Evolutionary conservation across 1,140 invertebrate genomes (phyloP), one percentile per base, ranked within the genome.

Genomic region (Lordiphosa collinella): DNA sequence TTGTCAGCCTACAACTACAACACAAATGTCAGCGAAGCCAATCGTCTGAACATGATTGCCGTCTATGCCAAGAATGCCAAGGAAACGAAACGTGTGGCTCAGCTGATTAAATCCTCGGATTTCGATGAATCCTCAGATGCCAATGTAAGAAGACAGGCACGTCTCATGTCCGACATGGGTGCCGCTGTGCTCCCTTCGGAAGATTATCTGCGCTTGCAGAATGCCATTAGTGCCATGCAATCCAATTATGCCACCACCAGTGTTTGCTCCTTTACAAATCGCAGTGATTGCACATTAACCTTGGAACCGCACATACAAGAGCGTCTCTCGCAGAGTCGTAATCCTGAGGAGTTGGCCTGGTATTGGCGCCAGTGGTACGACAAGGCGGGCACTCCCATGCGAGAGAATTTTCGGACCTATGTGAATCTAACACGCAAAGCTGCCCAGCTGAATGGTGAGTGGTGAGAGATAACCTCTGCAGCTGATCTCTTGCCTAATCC

Each of bases 311-410:
- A 96, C 67, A 90, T 96, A 7, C 93, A 92, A 0, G 91, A 93
- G 36, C 91, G 94, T 37, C 89, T 96, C 34, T 89, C 91, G 1
- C 90, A 89, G 13, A 94, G 93, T 56, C 90, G 91, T n/a, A 91
- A 96, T 87, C 92, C 94, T 4, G 91, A 93, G 3, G 93, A 95
- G 85, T 82, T 96, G 55, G 91, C 92, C 51, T 91, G 95, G 69
- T 88, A 92, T 6, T 98, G 96, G 96, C 89, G 91, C 9, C 90
- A 93, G 56, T 97, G 95, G 95, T 90, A 96, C 52, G 91, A 93
- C 35, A 91, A 90, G 3, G 92, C 92, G 0, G 96, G 96, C 0
- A 93, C 93, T 22, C 91, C 92, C 40, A 93, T 96, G 55, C 91
- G 92, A 37, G 67, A 92, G 0, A 89, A 93, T 40, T 98, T 93